Evolutionary conservation across 2,888 invertebrate species (phyloP).

Genomic region (Hedya salicella): DNA sequence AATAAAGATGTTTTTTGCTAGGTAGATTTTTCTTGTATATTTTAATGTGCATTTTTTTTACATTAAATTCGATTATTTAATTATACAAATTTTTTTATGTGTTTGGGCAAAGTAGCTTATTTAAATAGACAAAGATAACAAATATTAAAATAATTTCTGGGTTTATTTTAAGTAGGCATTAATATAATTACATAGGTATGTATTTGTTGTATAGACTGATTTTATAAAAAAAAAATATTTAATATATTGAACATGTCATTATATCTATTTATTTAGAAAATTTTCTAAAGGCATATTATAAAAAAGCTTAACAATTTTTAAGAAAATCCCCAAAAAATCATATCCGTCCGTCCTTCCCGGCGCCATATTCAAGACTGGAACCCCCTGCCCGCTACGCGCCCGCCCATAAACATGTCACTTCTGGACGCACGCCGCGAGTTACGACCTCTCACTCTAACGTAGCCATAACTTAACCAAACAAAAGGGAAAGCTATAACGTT

Average conservation of each 20-base stretch:
- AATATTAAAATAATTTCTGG: too few species aligned
- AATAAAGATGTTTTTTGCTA: neutral
- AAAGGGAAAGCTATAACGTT: constrained; percentile 85
- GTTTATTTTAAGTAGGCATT: too few species aligned
- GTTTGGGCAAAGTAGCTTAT: neutral
- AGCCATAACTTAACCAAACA: constrained; percentile 81
- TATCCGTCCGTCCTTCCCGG: constrained; percentile 54
- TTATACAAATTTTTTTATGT: neutral
- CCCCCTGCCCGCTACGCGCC: constrained; percentile 71
- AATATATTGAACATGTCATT: too few species aligned
- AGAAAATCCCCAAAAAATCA: constrained; percentile 34
- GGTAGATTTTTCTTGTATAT: neutral
- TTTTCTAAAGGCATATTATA: constrained; percentile 13
- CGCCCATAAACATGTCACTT: constrained; percentile 85
- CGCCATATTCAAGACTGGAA: constrained; percentile 80
- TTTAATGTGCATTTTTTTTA: neutral
- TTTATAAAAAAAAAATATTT: too few species aligned
- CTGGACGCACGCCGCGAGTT: constrained; percentile 78
- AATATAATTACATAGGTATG: too few species aligned
- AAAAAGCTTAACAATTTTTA: constrained; percentile 18
- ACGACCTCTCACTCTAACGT: constrained; percentile 84
- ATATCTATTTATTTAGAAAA: neutral
- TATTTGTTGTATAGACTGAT: too few species aligned
- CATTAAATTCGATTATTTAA: neutral
- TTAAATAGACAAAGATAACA: too few species aligned